Conservation (phyloP, 2,113 vertebrate genomes). For the Saccopteryx leptura region DNA sequence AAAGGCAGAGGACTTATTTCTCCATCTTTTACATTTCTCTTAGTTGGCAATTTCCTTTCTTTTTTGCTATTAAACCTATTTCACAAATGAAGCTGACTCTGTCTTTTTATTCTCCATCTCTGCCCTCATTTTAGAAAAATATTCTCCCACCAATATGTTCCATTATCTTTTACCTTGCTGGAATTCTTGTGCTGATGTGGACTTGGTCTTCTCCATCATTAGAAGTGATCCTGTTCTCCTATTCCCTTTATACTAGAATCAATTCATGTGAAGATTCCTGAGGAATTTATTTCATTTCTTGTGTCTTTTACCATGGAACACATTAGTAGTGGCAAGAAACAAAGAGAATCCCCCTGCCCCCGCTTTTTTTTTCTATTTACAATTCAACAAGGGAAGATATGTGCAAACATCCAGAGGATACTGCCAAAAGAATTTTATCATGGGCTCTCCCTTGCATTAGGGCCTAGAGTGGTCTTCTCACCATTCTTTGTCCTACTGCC, state of each 20-base stretch:
- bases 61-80: background rate
- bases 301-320: background rate
- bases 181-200: background rate
- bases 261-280: background rate
- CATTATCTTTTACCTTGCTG: background rate
- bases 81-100: background rate
- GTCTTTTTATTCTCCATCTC: background rate
- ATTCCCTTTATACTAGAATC: background rate
- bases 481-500: background rate
- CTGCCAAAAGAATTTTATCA: constrained; percentile 5
- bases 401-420: background rate
- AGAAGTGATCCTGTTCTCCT: background rate
- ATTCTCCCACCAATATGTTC: background rate
- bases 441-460: background rate
- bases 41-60: background rate
- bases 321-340: background rate
- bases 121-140: background rate
- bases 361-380: background rate
- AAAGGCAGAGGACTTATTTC: constrained; percentile 19
- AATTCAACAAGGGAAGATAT: background rate
- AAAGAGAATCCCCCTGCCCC: background rate
- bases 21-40: background rate
- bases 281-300: background rate
- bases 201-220: background rate
- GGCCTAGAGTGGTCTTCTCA: background rate